phyloP scores from a whole-genome alignment of 2,888 invertebrate genomes.

The Macrosiphum euphorbiae region DNA sequence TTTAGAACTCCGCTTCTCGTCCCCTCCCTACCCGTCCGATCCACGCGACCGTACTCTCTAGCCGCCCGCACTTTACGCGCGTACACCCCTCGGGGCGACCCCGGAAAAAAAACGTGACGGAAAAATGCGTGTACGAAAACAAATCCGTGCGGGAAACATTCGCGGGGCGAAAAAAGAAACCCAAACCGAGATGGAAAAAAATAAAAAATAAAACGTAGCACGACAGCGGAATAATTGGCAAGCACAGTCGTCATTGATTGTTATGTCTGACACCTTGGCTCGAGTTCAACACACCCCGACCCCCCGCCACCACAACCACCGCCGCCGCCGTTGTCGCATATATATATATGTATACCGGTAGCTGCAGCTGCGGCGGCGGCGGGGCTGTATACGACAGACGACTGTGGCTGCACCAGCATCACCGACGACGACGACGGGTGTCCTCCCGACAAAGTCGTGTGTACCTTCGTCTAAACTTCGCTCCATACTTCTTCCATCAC shows the following conservation, averaged over 20 bases:
- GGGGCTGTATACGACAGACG: not conserved
- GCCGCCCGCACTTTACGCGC: not conserved
- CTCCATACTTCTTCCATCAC: not conserved
- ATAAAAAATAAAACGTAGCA: constrained; percentile 2
- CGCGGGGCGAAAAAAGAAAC: constrained; percentile 3
- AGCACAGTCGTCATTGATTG: constrained; percentile 57
- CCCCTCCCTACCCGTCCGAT: not conserved
- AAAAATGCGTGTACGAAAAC: not conserved
- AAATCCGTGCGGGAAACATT: not conserved
- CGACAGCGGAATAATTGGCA: constrained; percentile 57
- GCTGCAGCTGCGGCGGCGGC: not conserved
- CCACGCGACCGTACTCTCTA: not conserved
- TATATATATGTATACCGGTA: constrained; percentile 2
- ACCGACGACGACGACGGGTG: constrained; percentile 4
- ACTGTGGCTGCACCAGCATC: not conserved
- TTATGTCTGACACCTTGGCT: constrained; percentile 61
- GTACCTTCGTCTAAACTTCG: not conserved
- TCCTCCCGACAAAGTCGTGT: not conserved
- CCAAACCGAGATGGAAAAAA: constrained; percentile 1
- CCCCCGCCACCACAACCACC: constrained; percentile 14
- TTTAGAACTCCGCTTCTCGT: not conserved
- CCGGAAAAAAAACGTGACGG: not conserved
- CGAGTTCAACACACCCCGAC: constrained; percentile 52
- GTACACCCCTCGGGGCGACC: not conserved
- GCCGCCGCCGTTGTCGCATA: not conserved